These are phyloP conservation scores for Emmelina monodactyla DNA, from an alignment of 2,888 invertebrate genomes.

Conservation along the genomic window DNA sequence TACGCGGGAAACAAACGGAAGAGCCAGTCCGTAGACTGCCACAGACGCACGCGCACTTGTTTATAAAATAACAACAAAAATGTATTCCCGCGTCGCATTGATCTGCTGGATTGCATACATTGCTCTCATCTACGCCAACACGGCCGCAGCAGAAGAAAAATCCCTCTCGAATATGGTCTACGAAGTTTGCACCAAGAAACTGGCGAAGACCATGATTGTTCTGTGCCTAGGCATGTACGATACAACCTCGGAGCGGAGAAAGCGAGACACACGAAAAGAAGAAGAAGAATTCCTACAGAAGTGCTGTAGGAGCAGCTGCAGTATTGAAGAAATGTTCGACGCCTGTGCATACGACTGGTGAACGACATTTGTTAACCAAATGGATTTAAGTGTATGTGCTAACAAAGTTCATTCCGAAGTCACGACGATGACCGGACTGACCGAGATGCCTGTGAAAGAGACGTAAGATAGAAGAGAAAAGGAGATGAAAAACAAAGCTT, in stretches of 20 bases:
- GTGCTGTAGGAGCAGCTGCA: constrained; percentile 39
- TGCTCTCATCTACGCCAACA: too few species aligned
- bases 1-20: constrained; percentile 44
- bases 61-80: too few species aligned
- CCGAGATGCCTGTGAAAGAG: too few species aligned
- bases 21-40: constrained; percentile 38
- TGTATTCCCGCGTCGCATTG: too few species aligned
- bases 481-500: too few species aligned
- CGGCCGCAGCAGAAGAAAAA: constrained; percentile 37
- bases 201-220: constrained; percentile 26
- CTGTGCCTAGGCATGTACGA: constrained; percentile 23
- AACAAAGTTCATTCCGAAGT: too few species aligned
- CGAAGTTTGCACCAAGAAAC: constrained; percentile 31
- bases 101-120: constrained; percentile 28
- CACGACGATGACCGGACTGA: too few species aligned
- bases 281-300: constrained; percentile 35
- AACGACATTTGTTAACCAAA: constrained; percentile 15
- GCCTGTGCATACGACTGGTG: constrained; percentile 52
- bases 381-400: too few species aligned
- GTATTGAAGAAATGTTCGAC: constrained; percentile 36
- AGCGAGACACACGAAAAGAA: too few species aligned
- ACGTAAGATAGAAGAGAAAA: too few species aligned
- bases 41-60: too few species aligned
- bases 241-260: constrained; percentile 31
- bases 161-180: constrained; percentile 29